phyloP scores from a whole-genome alignment of 92 coral and sea anemone species.

The Zoanthus sansibaricus region DNA sequence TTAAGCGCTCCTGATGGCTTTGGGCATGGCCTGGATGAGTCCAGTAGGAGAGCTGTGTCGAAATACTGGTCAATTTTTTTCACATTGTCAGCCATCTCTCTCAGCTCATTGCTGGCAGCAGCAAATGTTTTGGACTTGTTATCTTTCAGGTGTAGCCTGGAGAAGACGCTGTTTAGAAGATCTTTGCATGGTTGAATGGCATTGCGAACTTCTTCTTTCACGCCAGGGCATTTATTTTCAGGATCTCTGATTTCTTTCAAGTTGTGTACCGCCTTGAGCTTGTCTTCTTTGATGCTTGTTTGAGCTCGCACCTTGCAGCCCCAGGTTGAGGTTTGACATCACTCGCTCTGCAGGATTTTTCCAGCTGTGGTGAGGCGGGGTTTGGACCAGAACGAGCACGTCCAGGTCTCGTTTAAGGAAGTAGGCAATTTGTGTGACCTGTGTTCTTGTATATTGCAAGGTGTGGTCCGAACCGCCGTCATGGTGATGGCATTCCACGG shows the following conservation, averaged over 20 bases:
- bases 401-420: constrained; percentile 62
- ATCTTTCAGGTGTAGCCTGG: constrained; percentile 62
- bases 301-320: constrained; percentile 61
- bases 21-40: constrained; percentile 47
- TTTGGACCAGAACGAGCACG: constrained; percentile 52
- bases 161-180: constrained; percentile 63
- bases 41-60: constrained; percentile 39
- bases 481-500: constrained; percentile 31
- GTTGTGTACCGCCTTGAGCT: constrained; percentile 55
- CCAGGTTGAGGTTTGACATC: constrained; percentile 70
- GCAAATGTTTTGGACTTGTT: constrained; percentile 52
- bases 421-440: constrained; percentile 54
- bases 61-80: constrained; percentile 56
- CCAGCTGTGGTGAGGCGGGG: constrained; percentile 64
- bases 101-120: constrained; percentile 56
- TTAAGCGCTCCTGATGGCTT: constrained; percentile 49
- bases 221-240: constrained; percentile 48
- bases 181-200: constrained; percentile 61
- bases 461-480: too few species aligned
- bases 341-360: constrained; percentile 71
- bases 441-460: neutral
- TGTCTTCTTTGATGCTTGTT: constrained; percentile 56
- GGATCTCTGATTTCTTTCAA: constrained; percentile 54
- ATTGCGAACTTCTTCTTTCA: constrained; percentile 61
- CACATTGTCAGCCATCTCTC: constrained; percentile 53